Conservation (phyloP, 2,113 vertebrate genomes). For the Scomber japonicus region DNA sequence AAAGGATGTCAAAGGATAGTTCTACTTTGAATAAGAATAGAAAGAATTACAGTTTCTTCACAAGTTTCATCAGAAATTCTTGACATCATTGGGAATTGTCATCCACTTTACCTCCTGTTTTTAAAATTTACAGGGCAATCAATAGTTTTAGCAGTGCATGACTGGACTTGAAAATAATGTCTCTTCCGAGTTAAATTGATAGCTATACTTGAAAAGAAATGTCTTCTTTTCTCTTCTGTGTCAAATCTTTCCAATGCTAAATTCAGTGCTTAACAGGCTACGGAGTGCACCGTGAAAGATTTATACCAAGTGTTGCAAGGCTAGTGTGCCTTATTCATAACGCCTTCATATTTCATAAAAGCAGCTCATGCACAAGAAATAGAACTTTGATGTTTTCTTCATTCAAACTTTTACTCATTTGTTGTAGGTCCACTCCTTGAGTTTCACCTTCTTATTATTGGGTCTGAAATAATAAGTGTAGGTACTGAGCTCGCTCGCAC, state of each 20-base stretch:
- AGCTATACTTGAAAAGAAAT: constrained; percentile 27
- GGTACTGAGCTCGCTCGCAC: background rate
- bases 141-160: constrained; percentile 18
- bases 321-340: constrained; percentile 54
- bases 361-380: constrained; percentile 50
- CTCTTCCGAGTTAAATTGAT: constrained; percentile 31
- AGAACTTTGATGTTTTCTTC: constrained; percentile 57
- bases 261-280: constrained; percentile 57
- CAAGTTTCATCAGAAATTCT: constrained; percentile 11
- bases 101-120: background rate
- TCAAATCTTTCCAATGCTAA: constrained; percentile 48
- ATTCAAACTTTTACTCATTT: constrained; percentile 46
- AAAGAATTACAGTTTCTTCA: background rate
- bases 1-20: constrained; percentile 5
- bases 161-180: constrained; percentile 30
- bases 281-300: constrained; percentile 41
- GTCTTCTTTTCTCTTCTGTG: constrained; percentile 35
- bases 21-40: background rate
- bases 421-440: constrained; percentile 41
- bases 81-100: background rate
- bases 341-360: constrained; percentile 64
- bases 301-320: constrained; percentile 56
- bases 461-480: constrained; percentile 32
- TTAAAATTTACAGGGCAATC: constrained; percentile 26
- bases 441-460: constrained; percentile 31